phyloP scores from a whole-genome alignment of 2,113 vertebrate genomes.

The Aepyceros melampus region DNA sequence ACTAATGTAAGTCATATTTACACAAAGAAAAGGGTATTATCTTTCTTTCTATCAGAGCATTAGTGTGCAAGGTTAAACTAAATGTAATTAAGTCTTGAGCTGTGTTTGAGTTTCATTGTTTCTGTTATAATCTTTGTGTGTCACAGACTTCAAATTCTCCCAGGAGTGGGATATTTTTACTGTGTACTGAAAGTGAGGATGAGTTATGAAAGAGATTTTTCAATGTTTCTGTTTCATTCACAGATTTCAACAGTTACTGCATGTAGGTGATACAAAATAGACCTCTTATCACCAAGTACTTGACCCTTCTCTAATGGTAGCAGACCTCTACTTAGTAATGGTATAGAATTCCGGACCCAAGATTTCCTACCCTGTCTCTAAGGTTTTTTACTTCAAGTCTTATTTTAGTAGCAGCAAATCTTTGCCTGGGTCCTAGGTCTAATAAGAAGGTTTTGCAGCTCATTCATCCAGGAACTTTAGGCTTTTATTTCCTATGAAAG shows the following conservation, averaged over 20 bases:
- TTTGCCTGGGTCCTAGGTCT: neutral
- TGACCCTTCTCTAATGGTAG: neutral
- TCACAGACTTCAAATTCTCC: neutral
- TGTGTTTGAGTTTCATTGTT: conserved; percentile 10
- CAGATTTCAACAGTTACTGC: neutral
- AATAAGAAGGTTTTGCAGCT: neutral
- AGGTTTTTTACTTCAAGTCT: neutral
- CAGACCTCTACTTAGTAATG: neutral
- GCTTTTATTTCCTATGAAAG: neutral
- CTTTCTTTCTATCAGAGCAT: neutral
- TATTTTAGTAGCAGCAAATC: neutral
- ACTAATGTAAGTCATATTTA: neutral
- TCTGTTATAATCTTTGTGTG: neutral
- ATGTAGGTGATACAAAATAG: neutral
- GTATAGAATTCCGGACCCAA: neutral
- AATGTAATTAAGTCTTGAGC: neutral
- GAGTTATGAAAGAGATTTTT: neutral
- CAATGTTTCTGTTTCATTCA: neutral
- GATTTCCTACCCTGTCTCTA: neutral
- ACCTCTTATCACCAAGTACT: neutral
- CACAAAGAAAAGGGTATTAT: neutral
- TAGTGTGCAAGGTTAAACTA: neutral
- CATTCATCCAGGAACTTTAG: neutral
- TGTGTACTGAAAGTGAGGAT: neutral
- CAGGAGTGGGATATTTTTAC: neutral